These are phyloP conservation scores for Scaptodrosophila latifasciaeformis DNA, from an alignment of 2,888 invertebrate species.

Conservation along the genomic window DNA sequence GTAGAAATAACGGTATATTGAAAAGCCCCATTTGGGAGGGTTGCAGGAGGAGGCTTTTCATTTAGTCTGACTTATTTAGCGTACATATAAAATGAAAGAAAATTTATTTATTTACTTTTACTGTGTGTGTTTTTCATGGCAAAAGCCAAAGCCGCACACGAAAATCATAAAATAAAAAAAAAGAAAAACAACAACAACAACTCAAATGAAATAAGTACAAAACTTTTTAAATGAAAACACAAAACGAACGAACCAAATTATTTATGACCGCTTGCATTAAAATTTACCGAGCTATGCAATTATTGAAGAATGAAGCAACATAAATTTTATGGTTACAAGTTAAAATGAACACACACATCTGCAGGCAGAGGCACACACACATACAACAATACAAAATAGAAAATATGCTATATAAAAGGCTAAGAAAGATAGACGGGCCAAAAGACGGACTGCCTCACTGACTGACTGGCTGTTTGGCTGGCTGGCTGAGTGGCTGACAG, in stretches of 20 bases:
- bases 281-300: constrained; percentile 68
- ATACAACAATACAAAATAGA: constrained; percentile 19
- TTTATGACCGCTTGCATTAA: constrained; percentile 70
- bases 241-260: constrained; percentile 40
- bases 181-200: neutral
- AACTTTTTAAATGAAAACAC: neutral
- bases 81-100: constrained; percentile 39
- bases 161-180: constrained; percentile 19
- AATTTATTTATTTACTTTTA: constrained; percentile 43
- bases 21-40: constrained; percentile 53
- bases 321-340: constrained; percentile 59
- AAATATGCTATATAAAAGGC: constrained; percentile 4
- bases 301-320: constrained; percentile 67
- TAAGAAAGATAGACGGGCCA: neutral
- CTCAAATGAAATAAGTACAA: neutral
- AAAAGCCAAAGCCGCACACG: constrained; percentile 41
- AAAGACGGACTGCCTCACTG: neutral
- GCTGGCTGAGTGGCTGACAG: too few species aligned
- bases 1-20: constrained; percentile 33
- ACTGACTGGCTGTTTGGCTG: too few species aligned
- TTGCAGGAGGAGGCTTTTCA: too few species aligned
- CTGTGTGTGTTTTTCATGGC: too few species aligned
- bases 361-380: constrained; percentile 1
- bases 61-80: constrained; percentile 47
- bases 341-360: constrained; percentile 30